Percentiles rank a stretch among this genome's conserved stretches.
Evolutionary conservation across 2,113 vertebrate genomes (phyloP).

Genomic region (Mesembrinibis cayennensis): DNA sequence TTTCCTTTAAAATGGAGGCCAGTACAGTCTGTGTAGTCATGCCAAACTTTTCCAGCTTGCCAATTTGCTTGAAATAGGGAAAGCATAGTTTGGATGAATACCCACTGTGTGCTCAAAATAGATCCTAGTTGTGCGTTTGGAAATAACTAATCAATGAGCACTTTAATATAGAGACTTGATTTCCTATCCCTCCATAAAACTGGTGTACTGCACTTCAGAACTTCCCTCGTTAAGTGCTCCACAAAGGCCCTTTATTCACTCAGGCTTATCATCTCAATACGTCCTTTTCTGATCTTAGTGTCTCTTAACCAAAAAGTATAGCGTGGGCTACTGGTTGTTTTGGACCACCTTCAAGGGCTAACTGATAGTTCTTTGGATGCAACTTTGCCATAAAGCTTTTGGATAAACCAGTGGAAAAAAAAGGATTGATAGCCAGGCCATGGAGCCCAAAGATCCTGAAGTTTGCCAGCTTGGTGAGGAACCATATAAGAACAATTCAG

Average conservation of each 20-base stretch:
- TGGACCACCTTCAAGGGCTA: neutral
- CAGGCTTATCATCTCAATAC: neutral
- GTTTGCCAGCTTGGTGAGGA: neutral
- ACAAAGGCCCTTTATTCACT: neutral
- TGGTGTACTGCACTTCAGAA: neutral
- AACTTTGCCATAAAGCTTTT: neutral
- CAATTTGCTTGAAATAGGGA: neutral
- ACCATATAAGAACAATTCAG: neutral
- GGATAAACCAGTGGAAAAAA: neutral
- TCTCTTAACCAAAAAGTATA: neutral
- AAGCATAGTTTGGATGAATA: neutral
- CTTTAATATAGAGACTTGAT: slow-evolving; percentile 6
- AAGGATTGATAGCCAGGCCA: neutral
- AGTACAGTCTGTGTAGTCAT: neutral
- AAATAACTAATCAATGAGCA: slow-evolving; percentile 41
- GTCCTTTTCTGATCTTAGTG: neutral
- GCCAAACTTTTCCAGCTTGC: neutral
- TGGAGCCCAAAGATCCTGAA: neutral
- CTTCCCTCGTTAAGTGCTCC: neutral
- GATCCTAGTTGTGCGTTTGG: slow-evolving; percentile 18
- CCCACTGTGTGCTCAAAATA: slow-evolving; percentile 6
- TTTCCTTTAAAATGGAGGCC: neutral
- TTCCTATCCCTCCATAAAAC: neutral
- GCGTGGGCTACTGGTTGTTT: neutral
- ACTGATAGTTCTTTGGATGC: neutral